These are phyloP conservation scores for Tor tambroides DNA, from an alignment of 2,113 vertebrate species.

Conservation along the genomic window DNA sequence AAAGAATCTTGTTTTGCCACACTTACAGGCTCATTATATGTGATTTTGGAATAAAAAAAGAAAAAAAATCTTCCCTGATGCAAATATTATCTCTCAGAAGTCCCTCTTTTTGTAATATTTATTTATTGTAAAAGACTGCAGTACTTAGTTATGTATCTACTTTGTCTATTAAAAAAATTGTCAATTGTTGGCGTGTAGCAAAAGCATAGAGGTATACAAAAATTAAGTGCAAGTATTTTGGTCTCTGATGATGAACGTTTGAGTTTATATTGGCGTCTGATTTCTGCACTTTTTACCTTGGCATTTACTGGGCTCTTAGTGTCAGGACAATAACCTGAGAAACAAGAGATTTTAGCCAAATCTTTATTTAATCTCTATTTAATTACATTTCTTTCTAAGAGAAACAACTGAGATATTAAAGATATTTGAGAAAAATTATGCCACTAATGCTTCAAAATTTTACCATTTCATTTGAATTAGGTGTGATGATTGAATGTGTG, in stretches of 20 bases:
- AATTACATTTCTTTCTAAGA: not conserved
- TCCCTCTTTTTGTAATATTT: not conserved
- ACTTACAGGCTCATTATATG: not conserved
- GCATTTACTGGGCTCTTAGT: not conserved
- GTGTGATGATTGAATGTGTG: too few relatives aligned
- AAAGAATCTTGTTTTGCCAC: slow-evolving; percentile 4
- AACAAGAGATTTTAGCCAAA: not conserved
- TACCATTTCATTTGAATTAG: too few relatives aligned
- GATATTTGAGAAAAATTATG: not conserved
- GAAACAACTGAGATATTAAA: not conserved
- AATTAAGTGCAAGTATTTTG: not conserved
- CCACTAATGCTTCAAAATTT: not conserved
- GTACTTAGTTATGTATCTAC: not conserved
- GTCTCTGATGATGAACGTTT: not conserved
- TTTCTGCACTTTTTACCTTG: not conserved
- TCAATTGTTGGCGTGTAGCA: not conserved
- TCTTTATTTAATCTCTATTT: not conserved
- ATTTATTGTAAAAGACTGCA: not conserved
- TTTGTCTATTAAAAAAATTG: not conserved
- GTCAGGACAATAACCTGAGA: not conserved
- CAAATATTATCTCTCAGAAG: not conserved
- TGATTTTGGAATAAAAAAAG: not conserved
- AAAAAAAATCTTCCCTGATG: not conserved
- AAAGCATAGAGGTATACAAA: not conserved
- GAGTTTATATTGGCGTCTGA: not conserved